Evolutionary conservation across 2,797 vertebrate species (phyloP).

Genomic region (Orestias chungarensis): DNA sequence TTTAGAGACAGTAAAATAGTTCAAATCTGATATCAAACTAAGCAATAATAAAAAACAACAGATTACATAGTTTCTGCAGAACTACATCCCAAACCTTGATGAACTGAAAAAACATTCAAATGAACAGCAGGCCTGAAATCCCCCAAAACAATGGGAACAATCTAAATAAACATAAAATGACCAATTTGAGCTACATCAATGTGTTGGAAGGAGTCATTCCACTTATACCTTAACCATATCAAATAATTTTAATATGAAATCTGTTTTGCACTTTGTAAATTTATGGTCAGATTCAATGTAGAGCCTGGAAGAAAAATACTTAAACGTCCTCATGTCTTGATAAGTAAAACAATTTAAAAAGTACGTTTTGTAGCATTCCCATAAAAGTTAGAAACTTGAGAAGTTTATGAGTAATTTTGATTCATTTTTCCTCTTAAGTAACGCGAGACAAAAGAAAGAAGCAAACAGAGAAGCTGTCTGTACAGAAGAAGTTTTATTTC

Average conservation of each 20-base stretch:
- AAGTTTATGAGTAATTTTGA: too few species aligned
- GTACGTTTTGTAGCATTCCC: too few species aligned
- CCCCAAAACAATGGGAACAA: too few species aligned
- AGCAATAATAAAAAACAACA: neutral
- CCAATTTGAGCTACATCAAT: too few species aligned
- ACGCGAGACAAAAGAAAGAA: neutral
- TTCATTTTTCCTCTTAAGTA: too few species aligned
- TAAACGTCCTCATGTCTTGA: neutral
- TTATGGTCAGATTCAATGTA: neutral
- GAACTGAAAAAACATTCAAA: too few species aligned
- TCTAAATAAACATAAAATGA: too few species aligned
- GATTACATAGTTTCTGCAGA: neutral
- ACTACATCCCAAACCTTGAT: too few species aligned
- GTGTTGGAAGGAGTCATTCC: too few species aligned
- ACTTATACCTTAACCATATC: too few species aligned
- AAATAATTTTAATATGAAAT: neutral
- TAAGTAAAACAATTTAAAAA: neutral
- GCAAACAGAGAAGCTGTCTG: neutral
- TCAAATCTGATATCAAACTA: neutral
- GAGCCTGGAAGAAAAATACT: neutral
- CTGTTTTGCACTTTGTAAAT: neutral
- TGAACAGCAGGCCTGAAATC: too few species aligned
- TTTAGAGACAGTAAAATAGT: neutral
- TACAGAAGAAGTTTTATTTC: neutral
- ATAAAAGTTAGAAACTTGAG: too few species aligned